Conservation (phyloP, 2,888 invertebrate genomes). For the Psococerastis gibbosa region DNA sequence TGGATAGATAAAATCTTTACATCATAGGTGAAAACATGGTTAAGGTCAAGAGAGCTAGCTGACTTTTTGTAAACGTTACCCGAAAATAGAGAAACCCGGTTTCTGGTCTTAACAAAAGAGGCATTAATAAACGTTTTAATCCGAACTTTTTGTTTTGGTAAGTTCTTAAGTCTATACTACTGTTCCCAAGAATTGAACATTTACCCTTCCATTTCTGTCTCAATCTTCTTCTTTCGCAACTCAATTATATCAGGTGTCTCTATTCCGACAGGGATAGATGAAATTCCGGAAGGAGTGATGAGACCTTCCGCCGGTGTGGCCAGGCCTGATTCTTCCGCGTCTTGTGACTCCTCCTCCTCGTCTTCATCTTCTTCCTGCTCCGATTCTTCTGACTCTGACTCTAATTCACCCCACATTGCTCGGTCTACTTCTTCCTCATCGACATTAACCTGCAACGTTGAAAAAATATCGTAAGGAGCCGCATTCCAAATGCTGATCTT, state of each 20-base stretch:
- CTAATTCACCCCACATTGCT: constrained; percentile 92
- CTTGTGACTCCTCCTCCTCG: constrained; percentile 32
- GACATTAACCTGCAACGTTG: constrained; percentile 34
- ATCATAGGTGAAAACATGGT: no score
- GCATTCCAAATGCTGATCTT: constrained; percentile 6
- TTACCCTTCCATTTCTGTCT: constrained; percentile 90
- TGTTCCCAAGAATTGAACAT: no score
- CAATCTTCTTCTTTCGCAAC: constrained; percentile 88
- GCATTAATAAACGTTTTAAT: no score
- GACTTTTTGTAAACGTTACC: no score
- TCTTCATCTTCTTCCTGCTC: constrained; percentile 48
- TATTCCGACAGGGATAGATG: constrained; percentile 78
- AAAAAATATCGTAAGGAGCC: constrained; percentile 13
- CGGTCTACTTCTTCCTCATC: constrained; percentile 82
- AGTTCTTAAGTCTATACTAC: no score
- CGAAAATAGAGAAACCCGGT: no score
- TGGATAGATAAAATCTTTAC: no score
- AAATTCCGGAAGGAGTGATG: constrained; percentile 86
- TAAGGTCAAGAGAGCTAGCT: no score
- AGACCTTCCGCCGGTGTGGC: constrained; percentile 87
- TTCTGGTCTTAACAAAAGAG: no score
- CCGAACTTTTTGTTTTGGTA: no score
- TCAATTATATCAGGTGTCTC: constrained; percentile 99
- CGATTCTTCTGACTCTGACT: constrained; percentile 70
- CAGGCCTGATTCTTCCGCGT: constrained; percentile 62